Conservation (phyloP, 2,797 vertebrate genomes). For the Pagetopsis macropterus region DNA sequence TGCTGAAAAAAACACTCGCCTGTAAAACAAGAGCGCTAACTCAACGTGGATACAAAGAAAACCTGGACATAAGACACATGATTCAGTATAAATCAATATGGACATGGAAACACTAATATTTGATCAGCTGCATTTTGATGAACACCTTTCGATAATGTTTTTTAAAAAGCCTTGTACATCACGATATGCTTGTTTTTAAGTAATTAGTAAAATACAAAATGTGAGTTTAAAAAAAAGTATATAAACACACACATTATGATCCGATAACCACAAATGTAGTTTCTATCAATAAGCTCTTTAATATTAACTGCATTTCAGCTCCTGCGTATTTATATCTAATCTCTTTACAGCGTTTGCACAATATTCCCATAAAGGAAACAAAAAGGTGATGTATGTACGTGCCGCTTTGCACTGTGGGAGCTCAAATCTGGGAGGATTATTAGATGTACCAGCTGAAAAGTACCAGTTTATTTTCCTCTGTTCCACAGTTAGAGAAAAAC, state of each 20-base stretch:
- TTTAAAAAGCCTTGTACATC: constrained; percentile 17
- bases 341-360: background rate
- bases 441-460: background rate
- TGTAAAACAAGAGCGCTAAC: constrained; percentile 16
- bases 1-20: constrained; percentile 10
- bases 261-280: constrained; percentile 6
- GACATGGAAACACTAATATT: constrained; percentile 21
- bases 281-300: constrained; percentile 22
- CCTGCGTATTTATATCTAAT: background rate
- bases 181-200: constrained; percentile 18
- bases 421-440: background rate
- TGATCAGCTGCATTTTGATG: constrained; percentile 18
- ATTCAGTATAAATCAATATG: constrained; percentile 23
- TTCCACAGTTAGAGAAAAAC: background rate
- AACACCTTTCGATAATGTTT: constrained; percentile 13
- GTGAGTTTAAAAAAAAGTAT: constrained; percentile 18
- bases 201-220: constrained; percentile 60
- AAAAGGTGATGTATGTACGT: background rate
- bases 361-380: constrained; percentile 1
- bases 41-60: constrained; percentile 4
- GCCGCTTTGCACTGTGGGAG: background rate
- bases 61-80: constrained; percentile 17
- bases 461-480: background rate
- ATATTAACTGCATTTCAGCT: constrained; percentile 19
- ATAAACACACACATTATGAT: constrained; percentile 20